Evolutionary conservation across 2,888 invertebrate genomes (phyloP), one percentile per base, ranked within the genome.

Genomic region (Pasiphila rectangulata): DNA sequence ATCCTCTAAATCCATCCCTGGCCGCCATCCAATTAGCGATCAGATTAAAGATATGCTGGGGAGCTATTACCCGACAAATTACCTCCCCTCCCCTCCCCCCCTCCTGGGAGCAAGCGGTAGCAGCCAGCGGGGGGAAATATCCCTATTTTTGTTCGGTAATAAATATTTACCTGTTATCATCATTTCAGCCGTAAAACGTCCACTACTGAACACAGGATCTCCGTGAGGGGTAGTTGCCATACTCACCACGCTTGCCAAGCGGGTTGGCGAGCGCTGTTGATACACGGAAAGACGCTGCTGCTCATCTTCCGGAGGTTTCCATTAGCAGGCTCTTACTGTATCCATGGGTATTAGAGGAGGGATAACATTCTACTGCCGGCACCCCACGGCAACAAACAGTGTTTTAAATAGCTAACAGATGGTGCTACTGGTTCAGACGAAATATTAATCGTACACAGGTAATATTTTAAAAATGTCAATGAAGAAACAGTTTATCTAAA

Each of bases 11-110:
- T 84, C 49, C 83, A 64, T 23, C 70, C 72, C 87, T 86, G 87
- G 24, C 34, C 54, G 59, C 78, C 76, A 84, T 87, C 89, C 89
- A 89, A 89, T 89, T 89, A 89, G 89, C 75, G 82, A 86, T 83
- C 84, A 88, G 89, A 86, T 86, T 89, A 89, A 89, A 89, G 89
- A 89, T 88, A 86, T 83, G 80, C 87, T 87, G 76, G 75, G 89
- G 89, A 88, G 85, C 88, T 83, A 89, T 89, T 89, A 89, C 85
- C 73, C 79, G 74, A 66, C 77, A 79, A 85, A 89, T 86, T 76
- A 75, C 64, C 72, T 68, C 62, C 67, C 54, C 55, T 57, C 59
- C 62, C 60, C 57, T 57, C 51, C 49, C 53, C 54, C 59, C 54
- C 39, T 24, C 24, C 17, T 3, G 24, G 30, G 23, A 44, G 4